A percentile compares a stretch with the other conserved stretches of the same genome.
phyloP scores from a whole-genome alignment of 2,888 invertebrate genomes.

The Rhogogaster chlorosoma region DNA sequence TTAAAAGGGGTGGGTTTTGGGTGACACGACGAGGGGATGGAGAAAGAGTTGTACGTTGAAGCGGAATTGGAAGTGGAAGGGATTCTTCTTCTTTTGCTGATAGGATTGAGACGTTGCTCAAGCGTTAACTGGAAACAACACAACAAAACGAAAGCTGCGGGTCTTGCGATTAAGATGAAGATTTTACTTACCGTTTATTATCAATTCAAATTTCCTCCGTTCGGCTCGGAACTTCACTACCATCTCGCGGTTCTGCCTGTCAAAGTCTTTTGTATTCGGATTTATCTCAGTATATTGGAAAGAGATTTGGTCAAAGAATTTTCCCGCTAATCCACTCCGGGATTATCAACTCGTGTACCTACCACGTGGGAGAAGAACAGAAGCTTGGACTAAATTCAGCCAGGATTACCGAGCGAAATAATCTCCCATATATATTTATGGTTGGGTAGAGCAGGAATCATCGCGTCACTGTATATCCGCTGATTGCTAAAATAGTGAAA shows the following conservation, averaged over 20 bases:
- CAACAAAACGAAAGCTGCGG: constrained; percentile 70
- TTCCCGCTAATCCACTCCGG: background rate
- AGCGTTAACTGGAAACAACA: constrained; percentile 76
- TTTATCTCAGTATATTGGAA: constrained; percentile 1
- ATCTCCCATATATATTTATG: background rate
- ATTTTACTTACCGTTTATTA: constrained; percentile 71
- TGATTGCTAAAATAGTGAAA: constrained; percentile 70
- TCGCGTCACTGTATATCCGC: constrained; percentile 27
- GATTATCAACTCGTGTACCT: constrained; percentile 9
- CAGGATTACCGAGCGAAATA: constrained; percentile 10
- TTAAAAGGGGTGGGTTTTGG: constrained; percentile 66
- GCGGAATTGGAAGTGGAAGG: constrained; percentile 58
- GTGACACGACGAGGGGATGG: constrained; percentile 34
- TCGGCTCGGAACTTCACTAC: background rate
- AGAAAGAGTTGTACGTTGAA: constrained; percentile 15
- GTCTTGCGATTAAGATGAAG: constrained; percentile 74
- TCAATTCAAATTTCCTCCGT: constrained; percentile 61
- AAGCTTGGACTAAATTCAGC: background rate
- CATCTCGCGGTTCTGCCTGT: background rate
- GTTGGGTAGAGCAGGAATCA: background rate
- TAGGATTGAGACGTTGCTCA: constrained; percentile 74
- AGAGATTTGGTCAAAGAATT: constrained; percentile 18
- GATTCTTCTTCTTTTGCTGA: constrained; percentile 68
- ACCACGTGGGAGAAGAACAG: background rate
- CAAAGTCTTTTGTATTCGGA: background rate